phyloP scores from a whole-genome alignment of 2,888 invertebrate genomes.

The Pyrocoelia pectoralis region DNA sequence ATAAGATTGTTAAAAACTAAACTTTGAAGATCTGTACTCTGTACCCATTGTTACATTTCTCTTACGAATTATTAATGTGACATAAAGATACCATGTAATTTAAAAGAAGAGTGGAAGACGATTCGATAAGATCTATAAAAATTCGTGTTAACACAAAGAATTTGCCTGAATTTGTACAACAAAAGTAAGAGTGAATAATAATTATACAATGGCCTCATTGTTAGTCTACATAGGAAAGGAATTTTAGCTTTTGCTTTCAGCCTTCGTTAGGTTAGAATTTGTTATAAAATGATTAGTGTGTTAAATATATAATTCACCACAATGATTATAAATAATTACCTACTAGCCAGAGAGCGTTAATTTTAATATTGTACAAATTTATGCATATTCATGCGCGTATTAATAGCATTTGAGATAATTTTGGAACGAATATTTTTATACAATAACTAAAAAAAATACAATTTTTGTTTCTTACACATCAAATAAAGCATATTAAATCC shows the following conservation, averaged over 20 bases:
- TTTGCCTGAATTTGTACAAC: neutral
- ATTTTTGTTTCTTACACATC: neutral
- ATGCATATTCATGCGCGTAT: neutral
- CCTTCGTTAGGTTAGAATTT: constrained; percentile 8
- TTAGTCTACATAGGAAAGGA: constrained; percentile 10
- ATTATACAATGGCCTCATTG: constrained; percentile 14
- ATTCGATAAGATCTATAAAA: neutral
- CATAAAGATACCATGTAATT: no score
- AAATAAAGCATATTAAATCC: constrained; percentile 6
- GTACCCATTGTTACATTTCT: no score
- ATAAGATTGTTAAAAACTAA: no score
- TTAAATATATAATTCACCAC: neutral
- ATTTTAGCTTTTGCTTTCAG: constrained; percentile 12
- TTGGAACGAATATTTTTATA: no score
- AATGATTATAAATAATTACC: constrained; percentile 2
- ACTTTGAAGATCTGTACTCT: no score
- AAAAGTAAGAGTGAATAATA: constrained; percentile 13
- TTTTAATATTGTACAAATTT: neutral
- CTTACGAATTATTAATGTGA: no score
- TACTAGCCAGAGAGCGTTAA: neutral
- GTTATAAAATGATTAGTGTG: neutral
- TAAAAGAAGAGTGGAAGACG: no score
- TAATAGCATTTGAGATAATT: no score
- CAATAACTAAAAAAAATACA: no score
- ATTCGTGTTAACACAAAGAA: neutral